Evolutionary conservation across 1,140 invertebrate species (phyloP), one percentile per base, ranked within the genome.

Genomic region (Vanessa tameamea): DNA sequence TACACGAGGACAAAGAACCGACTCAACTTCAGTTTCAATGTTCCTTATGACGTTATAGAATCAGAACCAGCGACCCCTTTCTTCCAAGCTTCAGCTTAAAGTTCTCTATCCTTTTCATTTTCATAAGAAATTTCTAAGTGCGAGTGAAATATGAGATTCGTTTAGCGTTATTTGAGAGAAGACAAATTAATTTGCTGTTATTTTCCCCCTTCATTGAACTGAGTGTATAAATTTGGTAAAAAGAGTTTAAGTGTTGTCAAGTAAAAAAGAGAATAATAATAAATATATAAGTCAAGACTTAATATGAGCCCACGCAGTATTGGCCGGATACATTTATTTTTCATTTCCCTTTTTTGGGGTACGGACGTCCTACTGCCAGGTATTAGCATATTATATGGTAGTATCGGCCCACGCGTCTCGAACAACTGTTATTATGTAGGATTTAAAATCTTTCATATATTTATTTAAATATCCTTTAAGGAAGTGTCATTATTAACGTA

Each of bases 321-420:
- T 66, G 77, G 78, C 82, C 89, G 88, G 89, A 91, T 87, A 89
- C 87, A 91, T 90, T 85, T 87, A 82, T 88, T 88, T 85, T 87
- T 84, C 82, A 83, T 88, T 87, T 87, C 81, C 84, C 90, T 80
- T 87, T 88, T 78, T 90, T 87, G 78, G 85, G 78, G 75, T 78
- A 78, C 88, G 88, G 88, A 91, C 90, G 85, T 90, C 89, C 88
- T 86, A 92, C 87, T 84, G 82, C 70, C 81, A 78, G 82, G 68
- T 79, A 86, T 91, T 89, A 85, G 83, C 88, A 91, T 90, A 87
- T 85, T 83, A 81, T 85, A 84, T 80, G 81, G 78, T 80, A 80
- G 78, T 82, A 80, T 79, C 73, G 67, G 59, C 87, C 85, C 81
- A 88, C 85, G 80, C 76, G 48, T 59, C 57, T 13, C 55, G 50